Evolutionary conservation across 2,888 invertebrate genomes (phyloP).

Genomic region (Plemyria rubiginata): DNA sequence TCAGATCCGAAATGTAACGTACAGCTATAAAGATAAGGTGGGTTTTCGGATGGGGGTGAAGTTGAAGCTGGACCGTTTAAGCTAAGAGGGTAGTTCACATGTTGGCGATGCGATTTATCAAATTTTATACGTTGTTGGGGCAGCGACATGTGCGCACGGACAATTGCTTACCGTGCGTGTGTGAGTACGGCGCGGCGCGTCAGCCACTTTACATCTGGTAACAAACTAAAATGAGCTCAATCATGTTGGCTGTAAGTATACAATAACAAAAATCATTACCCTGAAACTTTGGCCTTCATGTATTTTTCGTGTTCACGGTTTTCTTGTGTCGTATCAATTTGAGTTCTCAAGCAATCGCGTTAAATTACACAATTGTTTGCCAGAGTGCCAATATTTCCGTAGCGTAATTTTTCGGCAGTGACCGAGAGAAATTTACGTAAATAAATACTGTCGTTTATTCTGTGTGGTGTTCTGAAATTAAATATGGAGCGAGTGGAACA

Average conservation of each 20-base stretch:
- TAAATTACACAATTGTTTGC: slow-evolving; percentile 10
- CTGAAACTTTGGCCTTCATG: neutral
- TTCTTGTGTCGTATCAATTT: neutral
- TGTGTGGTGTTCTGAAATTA: slow-evolving; percentile 58
- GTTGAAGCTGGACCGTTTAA: slow-evolving; percentile 66
- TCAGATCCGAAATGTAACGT: slow-evolving; percentile 44
- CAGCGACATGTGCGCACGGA: slow-evolving; percentile 80
- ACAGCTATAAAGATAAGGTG: slow-evolving; percentile 37
- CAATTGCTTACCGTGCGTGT: slow-evolving; percentile 66
- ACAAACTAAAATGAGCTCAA: slow-evolving; percentile 18
- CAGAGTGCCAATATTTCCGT: neutral
- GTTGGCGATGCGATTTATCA: slow-evolving; percentile 83
- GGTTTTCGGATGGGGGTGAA: slow-evolving; percentile 40
- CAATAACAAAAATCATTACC: neutral
- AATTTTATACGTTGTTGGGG: slow-evolving; percentile 79
- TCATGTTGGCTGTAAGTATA: slow-evolving; percentile 11
- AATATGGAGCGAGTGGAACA: slow-evolving; percentile 75
- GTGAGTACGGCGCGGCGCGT: slow-evolving; percentile 31
- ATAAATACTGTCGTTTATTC: slow-evolving; percentile 6
- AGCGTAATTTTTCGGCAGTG: neutral
- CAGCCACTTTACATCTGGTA: slow-evolving; percentile 12
- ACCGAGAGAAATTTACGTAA: neutral
- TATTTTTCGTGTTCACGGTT: neutral
- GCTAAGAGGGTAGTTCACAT: slow-evolving; percentile 84
- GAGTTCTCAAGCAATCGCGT: neutral